Conservation (phyloP, 2,888 invertebrate species). For the Matsumyia berberina region DNA sequence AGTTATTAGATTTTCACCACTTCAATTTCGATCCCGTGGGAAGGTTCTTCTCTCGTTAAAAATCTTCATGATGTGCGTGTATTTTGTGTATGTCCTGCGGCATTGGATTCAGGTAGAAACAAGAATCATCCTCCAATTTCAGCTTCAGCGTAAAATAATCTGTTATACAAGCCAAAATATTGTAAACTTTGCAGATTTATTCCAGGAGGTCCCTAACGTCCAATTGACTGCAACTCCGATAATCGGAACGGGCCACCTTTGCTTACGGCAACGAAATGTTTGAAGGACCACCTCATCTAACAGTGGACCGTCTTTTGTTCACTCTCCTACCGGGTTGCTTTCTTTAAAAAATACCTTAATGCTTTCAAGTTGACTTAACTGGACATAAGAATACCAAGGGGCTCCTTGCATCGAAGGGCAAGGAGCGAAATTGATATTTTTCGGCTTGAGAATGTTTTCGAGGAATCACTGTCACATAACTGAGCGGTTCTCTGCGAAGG, state of each 20-base stretch:
- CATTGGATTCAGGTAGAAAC: conserved; percentile 53
- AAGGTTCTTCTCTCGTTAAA: conserved; percentile 40
- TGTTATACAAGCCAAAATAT: conserved; percentile 75
- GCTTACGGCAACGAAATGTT: not conserved
- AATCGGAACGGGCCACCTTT: conserved; percentile 42
- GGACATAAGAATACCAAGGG: conserved; percentile 13
- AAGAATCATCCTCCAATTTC: conserved; percentile 4
- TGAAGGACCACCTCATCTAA: conserved; percentile 41
- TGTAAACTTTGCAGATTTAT: conserved; percentile 72
- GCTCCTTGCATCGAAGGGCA: conserved; percentile 22
- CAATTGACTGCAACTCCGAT: conserved; percentile 49
- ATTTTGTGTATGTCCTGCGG: conserved; percentile 10
- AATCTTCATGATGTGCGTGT: conserved; percentile 18
- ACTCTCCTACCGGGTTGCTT: not conserved
- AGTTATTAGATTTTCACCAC: conserved; percentile 69
- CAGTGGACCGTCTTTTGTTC: not conserved
- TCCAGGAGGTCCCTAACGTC: conserved; percentile 69
- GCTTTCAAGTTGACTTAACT: conserved; percentile 23
- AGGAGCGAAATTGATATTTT: conserved; percentile 65
- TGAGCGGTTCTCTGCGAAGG: conserved; percentile 11
- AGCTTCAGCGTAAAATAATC: conserved; percentile 68
- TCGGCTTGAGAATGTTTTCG: conserved; percentile 63
- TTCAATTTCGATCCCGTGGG: conserved; percentile 53
- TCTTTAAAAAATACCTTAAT: conserved; percentile 16
- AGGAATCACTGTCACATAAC: conserved; percentile 57